Conservation (phyloP, 2,113 vertebrate genomes). For the Echinops telfairi region DNA sequence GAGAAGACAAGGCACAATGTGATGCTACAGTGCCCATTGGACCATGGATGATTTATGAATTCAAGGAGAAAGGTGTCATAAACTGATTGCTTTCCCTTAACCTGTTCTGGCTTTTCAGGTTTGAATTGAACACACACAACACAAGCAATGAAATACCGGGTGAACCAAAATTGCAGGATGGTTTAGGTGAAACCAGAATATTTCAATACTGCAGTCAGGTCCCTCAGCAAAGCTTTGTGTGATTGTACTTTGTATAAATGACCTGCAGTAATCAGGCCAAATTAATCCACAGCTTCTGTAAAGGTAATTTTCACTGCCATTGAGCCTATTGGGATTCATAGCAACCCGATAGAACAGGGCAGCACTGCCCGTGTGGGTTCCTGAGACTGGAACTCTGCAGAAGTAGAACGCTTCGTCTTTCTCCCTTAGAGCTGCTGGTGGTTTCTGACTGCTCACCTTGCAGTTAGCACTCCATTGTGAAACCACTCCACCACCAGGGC, state of each 20-base stretch:
- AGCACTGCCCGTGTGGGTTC: too few relatives aligned
- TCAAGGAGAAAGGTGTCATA: slow-evolving; percentile 59
- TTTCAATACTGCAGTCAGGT: background rate
- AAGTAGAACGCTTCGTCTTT: too few relatives aligned
- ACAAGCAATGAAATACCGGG: background rate
- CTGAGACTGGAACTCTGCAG: too few relatives aligned
- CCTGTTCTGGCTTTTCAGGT: slow-evolving; percentile 48
- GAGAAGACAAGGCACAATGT: background rate
- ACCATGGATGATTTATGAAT: slow-evolving; percentile 69
- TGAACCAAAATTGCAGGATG: slow-evolving; percentile 11
- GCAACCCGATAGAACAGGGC: too few relatives aligned
- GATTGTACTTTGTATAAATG: background rate
- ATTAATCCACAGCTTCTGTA: background rate
- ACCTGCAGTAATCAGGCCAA: background rate
- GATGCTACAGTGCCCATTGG: background rate
- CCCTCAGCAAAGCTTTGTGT: background rate
- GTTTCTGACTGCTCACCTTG: too few relatives aligned
- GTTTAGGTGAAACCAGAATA: slow-evolving; percentile 15
- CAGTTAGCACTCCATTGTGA: too few relatives aligned
- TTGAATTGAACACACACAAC: slow-evolving; percentile 55
- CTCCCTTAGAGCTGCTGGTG: too few relatives aligned
- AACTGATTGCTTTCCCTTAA: background rate
- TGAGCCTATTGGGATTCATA: too few relatives aligned
- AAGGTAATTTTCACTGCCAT: too few relatives aligned
- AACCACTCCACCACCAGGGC: too few relatives aligned